A percentile compares a stretch with the other conserved stretches of the same genome.
Conservation (phyloP, 2,113 vertebrate species). For the Pseudorasbora parva region DNA sequence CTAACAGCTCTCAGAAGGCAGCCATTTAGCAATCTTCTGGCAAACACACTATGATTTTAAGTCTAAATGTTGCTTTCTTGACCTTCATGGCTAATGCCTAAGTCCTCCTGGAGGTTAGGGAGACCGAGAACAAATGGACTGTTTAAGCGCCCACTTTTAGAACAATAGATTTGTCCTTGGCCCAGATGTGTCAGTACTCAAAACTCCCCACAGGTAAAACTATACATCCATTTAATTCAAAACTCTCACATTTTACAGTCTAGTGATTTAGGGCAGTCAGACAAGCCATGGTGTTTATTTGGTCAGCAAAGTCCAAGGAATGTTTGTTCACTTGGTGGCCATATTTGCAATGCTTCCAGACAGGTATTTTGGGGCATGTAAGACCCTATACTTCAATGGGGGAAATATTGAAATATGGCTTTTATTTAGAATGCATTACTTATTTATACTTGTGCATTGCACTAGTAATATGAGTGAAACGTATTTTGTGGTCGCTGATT, state of each 20-base stretch:
- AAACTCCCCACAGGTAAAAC: slow-evolving; percentile 28
- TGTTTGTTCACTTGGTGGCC: neutral
- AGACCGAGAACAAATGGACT: neutral
- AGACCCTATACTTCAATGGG: neutral
- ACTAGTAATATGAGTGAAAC: neutral
- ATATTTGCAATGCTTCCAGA: neutral
- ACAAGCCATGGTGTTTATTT: slow-evolving; percentile 14
- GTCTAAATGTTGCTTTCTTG: neutral
- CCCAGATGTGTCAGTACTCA: slow-evolving; percentile 17
- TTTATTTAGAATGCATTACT: neutral
- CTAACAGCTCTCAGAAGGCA: neutral
- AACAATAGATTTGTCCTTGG: slow-evolving; percentile 45
- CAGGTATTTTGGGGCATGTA: neutral
- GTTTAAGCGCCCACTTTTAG: slow-evolving; percentile 8
- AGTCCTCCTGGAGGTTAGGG: neutral
- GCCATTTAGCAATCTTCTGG: neutral
- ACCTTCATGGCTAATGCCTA: neutral
- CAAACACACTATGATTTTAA: neutral
- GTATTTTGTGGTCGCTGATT: neutral
- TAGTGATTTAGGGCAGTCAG: slow-evolving; percentile 24
- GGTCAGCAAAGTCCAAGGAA: neutral
- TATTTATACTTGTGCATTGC: no score
- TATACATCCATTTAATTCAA: slow-evolving; percentile 34
- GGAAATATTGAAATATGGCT: neutral
- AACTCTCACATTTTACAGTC: slow-evolving; percentile 13